Conservation (phyloP, 2,113 vertebrate genomes). For the Siniperca knerii region DNA sequence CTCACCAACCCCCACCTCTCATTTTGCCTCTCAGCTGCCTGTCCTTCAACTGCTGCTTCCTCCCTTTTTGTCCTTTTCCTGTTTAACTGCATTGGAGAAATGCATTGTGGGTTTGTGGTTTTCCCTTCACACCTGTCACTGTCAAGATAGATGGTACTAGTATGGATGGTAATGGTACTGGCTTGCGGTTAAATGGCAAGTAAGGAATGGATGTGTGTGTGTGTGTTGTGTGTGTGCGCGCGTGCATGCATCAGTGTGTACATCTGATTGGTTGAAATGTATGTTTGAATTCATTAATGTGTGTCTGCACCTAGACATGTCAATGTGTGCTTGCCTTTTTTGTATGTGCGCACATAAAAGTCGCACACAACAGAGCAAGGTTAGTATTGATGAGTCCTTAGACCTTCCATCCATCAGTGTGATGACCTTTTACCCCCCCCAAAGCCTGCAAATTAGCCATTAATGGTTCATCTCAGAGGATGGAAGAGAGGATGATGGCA, state of each 20-base stretch:
- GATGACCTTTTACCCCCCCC: constrained; percentile 73
- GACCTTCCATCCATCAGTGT: constrained; percentile 76
- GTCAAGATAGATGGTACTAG: constrained; percentile 68
- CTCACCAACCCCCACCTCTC: constrained; percentile 36
- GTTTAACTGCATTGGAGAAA: constrained; percentile 50
- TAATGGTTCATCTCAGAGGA: constrained; percentile 67
- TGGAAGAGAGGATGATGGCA: constrained; percentile 39
- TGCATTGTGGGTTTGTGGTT: constrained; percentile 73
- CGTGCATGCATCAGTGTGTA: background rate
- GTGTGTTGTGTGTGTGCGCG: background rate
- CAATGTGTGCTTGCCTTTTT: constrained; percentile 28
- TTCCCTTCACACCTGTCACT: constrained; percentile 76
- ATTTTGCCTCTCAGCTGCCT: constrained; percentile 14
- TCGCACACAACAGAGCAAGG: constrained; percentile 14
- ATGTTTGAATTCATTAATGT: constrained; percentile 41
- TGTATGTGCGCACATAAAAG: constrained; percentile 35
- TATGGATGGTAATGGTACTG: constrained; percentile 64
- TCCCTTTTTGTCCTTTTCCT: constrained; percentile 55
- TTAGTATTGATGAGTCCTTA: constrained; percentile 69
- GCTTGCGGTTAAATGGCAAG: constrained; percentile 46
- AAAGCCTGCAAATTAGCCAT: constrained; percentile 78
- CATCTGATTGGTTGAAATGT: constrained; percentile 29
- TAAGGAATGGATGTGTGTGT: constrained; percentile 30
- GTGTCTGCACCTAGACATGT: constrained; percentile 24
- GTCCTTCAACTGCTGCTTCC: constrained; percentile 53